phyloP scores from a whole-genome alignment of 2,888 invertebrate species.

The Lepidonotus clava region DNA sequence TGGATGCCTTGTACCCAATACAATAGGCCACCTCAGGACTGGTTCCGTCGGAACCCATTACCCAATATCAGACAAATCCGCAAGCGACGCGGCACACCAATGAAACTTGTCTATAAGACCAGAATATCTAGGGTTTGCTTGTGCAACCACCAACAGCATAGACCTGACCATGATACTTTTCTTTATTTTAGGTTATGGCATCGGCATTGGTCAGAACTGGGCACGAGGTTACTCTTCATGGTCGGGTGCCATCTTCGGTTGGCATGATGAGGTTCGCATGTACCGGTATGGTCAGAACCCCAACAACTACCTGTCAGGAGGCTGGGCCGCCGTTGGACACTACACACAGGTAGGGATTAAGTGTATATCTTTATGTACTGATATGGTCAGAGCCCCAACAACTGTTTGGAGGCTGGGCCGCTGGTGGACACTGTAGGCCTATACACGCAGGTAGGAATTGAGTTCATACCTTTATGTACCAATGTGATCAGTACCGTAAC shows the following conservation, averaged over 20 bases:
- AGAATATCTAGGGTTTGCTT: too few species aligned
- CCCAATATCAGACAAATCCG: too few species aligned
- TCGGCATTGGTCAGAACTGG: conserved; percentile 72
- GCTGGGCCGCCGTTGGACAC: conserved; percentile 63
- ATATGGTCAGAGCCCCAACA: conserved; percentile 68
- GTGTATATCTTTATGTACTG: conserved; percentile 61
- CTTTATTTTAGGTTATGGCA: conserved; percentile 66
- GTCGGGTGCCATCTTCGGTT: conserved; percentile 68
- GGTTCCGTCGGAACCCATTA: too few species aligned
- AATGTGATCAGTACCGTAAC: conserved; percentile 69
- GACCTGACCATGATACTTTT: too few species aligned
- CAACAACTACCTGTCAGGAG: conserved; percentile 62
- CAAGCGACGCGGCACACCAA: too few species aligned
- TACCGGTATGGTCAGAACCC: conserved; percentile 70
- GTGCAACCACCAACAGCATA: too few species aligned
- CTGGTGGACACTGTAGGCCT: conserved; percentile 69
- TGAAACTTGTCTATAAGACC: too few species aligned
- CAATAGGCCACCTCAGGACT: too few species aligned
- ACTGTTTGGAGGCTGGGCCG: conserved; percentile 46
- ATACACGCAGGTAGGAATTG: conserved; percentile 69
- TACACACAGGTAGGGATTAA: conserved; percentile 70
- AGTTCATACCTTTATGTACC: conserved; percentile 60
- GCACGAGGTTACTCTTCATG: conserved; percentile 71
- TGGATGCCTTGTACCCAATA: too few species aligned
- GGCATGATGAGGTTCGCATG: conserved; percentile 70